phyloP scores from a whole-genome alignment of 2,797 vertebrate species.

The Limnodromus scolopaceus region DNA sequence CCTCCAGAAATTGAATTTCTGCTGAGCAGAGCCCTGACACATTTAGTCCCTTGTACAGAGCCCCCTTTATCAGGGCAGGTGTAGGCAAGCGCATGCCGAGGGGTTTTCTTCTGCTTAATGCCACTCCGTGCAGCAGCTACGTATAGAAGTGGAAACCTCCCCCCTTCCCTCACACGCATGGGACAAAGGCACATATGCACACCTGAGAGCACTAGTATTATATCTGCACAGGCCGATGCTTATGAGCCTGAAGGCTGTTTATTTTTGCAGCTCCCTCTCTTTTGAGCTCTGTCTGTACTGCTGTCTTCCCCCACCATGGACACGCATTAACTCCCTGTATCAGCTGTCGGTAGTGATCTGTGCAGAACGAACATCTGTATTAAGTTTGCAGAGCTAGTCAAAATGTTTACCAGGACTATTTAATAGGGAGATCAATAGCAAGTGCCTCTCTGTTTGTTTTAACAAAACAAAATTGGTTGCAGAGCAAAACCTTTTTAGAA shows the following conservation, averaged over 20 bases:
- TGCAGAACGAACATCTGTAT: conserved; percentile 57
- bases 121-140: accelerated
- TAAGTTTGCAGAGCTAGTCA: conserved; percentile 69
- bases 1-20: not conserved
- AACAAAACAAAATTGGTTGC: conserved; percentile 56
- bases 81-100: not conserved
- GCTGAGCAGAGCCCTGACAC: not conserved
- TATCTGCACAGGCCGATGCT: not conserved
- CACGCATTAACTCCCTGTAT: not conserved
- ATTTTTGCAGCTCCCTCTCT: not conserved
- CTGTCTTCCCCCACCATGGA: not conserved
- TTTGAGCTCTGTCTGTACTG: not conserved
- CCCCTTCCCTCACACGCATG: not conserved
- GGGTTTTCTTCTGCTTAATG: not conserved
- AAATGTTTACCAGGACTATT: conserved; percentile 75
- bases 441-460: conserved; percentile 72
- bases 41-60: not conserved
- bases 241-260: not conserved
- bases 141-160: not conserved
- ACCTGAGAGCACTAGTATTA: not conserved
- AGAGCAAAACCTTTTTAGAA: conserved; percentile 38
- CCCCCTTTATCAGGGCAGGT: not conserved
- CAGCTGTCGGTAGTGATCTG: conserved; percentile 31
- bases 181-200: accelerated
- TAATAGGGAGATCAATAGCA: conserved; percentile 72